Evolutionary conservation across 2,113 vertebrate species (phyloP), one percentile per base, ranked within the genome.

Genomic region (Sander vitreus): DNA sequence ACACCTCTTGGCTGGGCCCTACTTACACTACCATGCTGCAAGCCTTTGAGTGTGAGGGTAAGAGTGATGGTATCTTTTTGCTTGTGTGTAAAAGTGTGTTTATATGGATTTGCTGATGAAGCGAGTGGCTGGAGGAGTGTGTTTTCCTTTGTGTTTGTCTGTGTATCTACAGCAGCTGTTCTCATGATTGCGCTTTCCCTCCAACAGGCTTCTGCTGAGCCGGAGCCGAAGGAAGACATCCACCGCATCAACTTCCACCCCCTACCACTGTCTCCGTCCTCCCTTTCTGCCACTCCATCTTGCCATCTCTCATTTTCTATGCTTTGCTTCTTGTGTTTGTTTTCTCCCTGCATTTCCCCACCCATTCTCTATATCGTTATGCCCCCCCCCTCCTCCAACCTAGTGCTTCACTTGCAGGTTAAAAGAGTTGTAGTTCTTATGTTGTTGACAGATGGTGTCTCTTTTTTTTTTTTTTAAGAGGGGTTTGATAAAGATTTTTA

Each of bases 11-110:
- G 95, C 88, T 96, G 86, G 95, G 95, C 45, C 93, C 89, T 76
- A 91, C 87, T 78, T 96, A 96, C 83, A 95, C 91, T 87, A 93
- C 91, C 45, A 57, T 87, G 76, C 93, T 95, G 88, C 94, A 93
- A 72, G 95, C 95, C 72, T 96, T 96, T 54, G 95, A 96, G 85
- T 96, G 95, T 71, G 94, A 96, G 93, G 95, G 95, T 96, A 87
- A 93, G 90, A 72, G 43, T 15, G 57, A 69, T 50, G 64, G 65
- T 21, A 66, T 80, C 4, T 74, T 9, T 67, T 25, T 77, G 60
- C 60, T 21, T 50, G 11, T 54, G 58, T 70, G 78, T 51, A 57
- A 54, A 77, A 53, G 55, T 30, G 58, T 79, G 67, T 82, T 76
- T 71, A n/a, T 76, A 77, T 84, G 78, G 60, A 60, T 81, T 16